A percentile compares a stretch with the other conserved stretches of the same genome.
Conservation (phyloP, 2,888 invertebrate genomes). For the Thera obeliscata region DNA sequence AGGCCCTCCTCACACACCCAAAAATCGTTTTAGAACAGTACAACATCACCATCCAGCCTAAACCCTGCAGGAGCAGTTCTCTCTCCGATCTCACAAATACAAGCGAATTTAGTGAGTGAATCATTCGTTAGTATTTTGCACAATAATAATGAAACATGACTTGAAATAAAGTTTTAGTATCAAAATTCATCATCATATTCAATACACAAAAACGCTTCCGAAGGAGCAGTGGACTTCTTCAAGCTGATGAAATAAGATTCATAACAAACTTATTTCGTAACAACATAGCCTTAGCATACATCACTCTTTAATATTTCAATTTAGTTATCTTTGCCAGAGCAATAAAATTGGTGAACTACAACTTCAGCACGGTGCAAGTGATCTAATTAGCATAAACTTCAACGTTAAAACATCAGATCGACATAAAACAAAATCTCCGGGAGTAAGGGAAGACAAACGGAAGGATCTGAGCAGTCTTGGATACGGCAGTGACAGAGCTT, state of each 20-base stretch:
- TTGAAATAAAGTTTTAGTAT: too few species aligned
- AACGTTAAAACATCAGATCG: conserved; percentile 6
- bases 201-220: too few species aligned
- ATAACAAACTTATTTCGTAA: too few species aligned
- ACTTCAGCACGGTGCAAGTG: conserved; percentile 22
- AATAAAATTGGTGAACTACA: conserved; percentile 47
- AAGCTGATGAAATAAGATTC: too few species aligned
- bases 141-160: not conserved
- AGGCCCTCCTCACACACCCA: conserved; percentile 41
- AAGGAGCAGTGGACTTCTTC: conserved; percentile 39
- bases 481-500: conserved; percentile 79
- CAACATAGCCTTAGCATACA: too few species aligned
- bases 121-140: conserved; percentile 54
- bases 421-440: conserved; percentile 47
- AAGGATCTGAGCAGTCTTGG: conserved; percentile 83
- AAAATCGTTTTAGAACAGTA: conserved; percentile 67
- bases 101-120: conserved; percentile 73
- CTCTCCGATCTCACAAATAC: conserved; percentile 65
- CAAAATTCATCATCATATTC: too few species aligned
- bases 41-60: conserved; percentile 75
- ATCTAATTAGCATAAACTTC: too few species aligned
- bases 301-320: too few species aligned
- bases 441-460: conserved; percentile 62
- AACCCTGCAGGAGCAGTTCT: conserved; percentile 67
- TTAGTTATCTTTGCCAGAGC: too few species aligned